Evolutionary conservation across 2,888 invertebrate genomes (phyloP).

Genomic region (Agrypnus murinus): DNA sequence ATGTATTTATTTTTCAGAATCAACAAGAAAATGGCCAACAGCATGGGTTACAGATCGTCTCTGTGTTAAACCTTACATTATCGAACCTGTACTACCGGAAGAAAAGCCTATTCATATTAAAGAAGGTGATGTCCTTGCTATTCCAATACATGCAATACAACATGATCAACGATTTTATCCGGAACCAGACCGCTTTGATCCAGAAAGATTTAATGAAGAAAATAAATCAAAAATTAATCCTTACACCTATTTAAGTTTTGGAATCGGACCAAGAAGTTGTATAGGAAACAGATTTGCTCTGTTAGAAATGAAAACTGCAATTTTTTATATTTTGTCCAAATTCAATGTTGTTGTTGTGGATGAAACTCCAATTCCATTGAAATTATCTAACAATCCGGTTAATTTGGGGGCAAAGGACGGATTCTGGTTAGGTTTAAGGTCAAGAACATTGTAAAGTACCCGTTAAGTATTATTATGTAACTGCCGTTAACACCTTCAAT

Average conservation of each 20-base stretch:
- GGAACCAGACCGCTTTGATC: constrained; percentile 64
- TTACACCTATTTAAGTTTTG: constrained; percentile 66
- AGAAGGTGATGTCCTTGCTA: constrained; percentile 51
- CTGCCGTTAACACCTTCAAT: too few relatives aligned
- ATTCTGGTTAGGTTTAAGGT: constrained; percentile 4
- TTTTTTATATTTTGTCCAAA: constrained; percentile 58
- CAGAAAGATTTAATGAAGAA: constrained; percentile 71
- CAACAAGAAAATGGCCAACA: constrained; percentile 72
- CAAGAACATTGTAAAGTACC: too few relatives aligned
- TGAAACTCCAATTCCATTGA: constrained; percentile 52
- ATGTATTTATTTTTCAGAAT: constrained; percentile 64
- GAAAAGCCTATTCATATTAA: constrained; percentile 54
- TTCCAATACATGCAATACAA: constrained; percentile 61
- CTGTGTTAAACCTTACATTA: constrained; percentile 56
- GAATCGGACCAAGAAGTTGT: constrained; percentile 77
- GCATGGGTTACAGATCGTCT: constrained; percentile 63
- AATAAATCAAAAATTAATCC: constrained; percentile 72
- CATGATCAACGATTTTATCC: constrained; percentile 61
- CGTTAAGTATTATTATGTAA: too few relatives aligned
- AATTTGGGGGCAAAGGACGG: not conserved
- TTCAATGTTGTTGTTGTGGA: constrained; percentile 60
- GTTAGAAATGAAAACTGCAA: constrained; percentile 60
- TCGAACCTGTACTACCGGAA: constrained; percentile 50
- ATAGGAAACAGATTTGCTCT: constrained; percentile 72
- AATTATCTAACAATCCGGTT: not conserved